These are phyloP conservation scores for Drosophila grimshawi DNA, from an alignment of 1,140 invertebrate genomes.

Conservation along the genomic window DNA sequence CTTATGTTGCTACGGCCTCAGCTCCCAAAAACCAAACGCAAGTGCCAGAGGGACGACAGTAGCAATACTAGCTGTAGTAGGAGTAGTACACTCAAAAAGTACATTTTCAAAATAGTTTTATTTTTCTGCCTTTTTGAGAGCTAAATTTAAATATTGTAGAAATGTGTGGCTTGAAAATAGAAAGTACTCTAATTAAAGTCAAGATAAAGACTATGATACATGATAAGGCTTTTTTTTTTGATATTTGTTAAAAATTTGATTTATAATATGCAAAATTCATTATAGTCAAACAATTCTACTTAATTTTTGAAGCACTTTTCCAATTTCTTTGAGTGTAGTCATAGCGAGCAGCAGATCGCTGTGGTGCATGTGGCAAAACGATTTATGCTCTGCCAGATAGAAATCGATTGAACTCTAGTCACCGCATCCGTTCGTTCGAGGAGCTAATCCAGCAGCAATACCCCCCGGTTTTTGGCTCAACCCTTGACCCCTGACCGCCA, in stretches of 20 bases:
- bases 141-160: too few relatives aligned
- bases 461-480: not conserved
- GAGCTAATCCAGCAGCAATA: conserved; percentile 5
- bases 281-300: too few relatives aligned
- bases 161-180: too few relatives aligned
- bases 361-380: conserved; percentile 73
- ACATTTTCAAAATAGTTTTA: too few relatives aligned
- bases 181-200: too few relatives aligned
- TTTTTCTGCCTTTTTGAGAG: too few relatives aligned
- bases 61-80: not conserved
- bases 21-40: conserved; percentile 11
- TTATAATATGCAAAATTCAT: too few relatives aligned
- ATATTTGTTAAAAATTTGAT: too few relatives aligned
- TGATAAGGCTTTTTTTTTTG: too few relatives aligned
- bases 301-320: not conserved
- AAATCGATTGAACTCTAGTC: conserved; percentile 72
- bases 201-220: too few relatives aligned
- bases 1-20: conserved; percentile 34
- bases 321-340: not conserved
- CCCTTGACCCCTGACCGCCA: not conserved
- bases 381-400: conserved; percentile 80
- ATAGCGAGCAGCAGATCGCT: conserved; percentile 30
- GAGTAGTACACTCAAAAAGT: not conserved
- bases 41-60: conserved; percentile 27
- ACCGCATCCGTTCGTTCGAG: conserved; percentile 20